Evolutionary conservation across 2,888 invertebrate species (phyloP).

Genomic region (Lepidonotus clava): DNA sequence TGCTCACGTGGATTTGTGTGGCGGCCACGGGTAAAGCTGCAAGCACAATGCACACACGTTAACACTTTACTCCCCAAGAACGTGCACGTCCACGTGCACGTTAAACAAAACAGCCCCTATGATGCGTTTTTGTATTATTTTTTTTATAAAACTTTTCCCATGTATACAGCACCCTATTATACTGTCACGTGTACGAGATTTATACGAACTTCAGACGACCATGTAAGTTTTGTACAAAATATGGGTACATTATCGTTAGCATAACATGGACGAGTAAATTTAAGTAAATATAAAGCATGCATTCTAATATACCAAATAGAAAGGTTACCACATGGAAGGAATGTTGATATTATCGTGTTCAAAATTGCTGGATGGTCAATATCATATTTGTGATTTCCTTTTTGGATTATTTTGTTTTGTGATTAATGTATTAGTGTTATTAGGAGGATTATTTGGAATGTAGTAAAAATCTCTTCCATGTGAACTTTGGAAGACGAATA

Average conservation of each 20-base stretch:
- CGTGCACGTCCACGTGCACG: too few relatives aligned
- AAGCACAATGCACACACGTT: not conserved
- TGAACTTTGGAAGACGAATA: not conserved
- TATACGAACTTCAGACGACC: too few relatives aligned
- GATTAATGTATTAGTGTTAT: not conserved
- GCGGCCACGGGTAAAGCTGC: conserved; percentile 60
- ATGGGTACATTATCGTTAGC: too few relatives aligned
- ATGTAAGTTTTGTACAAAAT: too few relatives aligned
- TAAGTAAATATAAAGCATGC: not conserved
- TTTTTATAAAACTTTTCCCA: too few relatives aligned
- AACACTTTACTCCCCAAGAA: not conserved
- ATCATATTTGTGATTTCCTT: not conserved
- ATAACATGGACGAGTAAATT: not conserved
- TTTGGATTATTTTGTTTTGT: not conserved
- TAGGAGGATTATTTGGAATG: not conserved
- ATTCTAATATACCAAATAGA: not conserved
- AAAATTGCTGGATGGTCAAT: not conserved
- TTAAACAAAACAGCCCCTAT: too few relatives aligned
- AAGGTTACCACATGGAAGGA: conserved; percentile 24
- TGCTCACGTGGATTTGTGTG: conserved; percentile 59
- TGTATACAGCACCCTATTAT: too few relatives aligned
- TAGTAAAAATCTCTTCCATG: not conserved
- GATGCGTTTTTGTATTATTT: too few relatives aligned
- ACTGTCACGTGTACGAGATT: too few relatives aligned
- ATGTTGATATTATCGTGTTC: conserved; percentile 4